Base-by-base conservation (phyloP, 2,888 invertebrate genomes). In the Lycaena phlaeas region DNA sequence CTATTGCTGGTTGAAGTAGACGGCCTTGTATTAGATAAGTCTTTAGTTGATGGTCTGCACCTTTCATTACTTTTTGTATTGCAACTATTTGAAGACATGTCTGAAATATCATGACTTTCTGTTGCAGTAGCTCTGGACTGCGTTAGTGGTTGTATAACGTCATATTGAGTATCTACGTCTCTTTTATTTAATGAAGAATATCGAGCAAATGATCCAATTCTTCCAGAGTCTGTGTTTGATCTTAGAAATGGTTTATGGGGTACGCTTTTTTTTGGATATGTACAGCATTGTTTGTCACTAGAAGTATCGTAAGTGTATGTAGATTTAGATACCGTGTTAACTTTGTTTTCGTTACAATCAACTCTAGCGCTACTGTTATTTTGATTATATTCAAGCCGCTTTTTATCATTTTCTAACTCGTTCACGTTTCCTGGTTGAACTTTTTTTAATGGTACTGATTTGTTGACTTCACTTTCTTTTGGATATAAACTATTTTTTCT, bases 221-320 rank as follows among this genome's bases (percentile, higher is more conserved):
- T 61, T 10, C 50, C 58, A 26, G 52, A 56, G 41, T 72, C 72
- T 12, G 75, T 76, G 44, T 71, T 70, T 3, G 61, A 52, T 25
- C 74, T 61, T 10, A 59, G 42, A 9, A 74, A 52, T 2, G 61
- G 61, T 36, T 61, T 69, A 38, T 55, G 55, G n/a, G 54, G 46
- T 38, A 57, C 59, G 2, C 50, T 46, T 45, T 43, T 49, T 53
- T 64, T 69, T 15, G 76, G 79, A 47, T 64, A 70, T 15, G 72
- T 74, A 42, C 63, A 62, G 42, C 44, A 64, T 44, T 54, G 49
- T 14, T 28, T 46, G 34, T 48, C 43, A 10, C 31, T 39, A 17
- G 15, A 38, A n/a, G n/a, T n/a, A n/a, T n/a, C n/a, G n/a, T n/a
- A n/a, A n/a, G n/a, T n/a, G n/a, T n/a, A n/a, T n/a, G n/a, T n/a